Base-by-base conservation (phyloP, 2,797 vertebrate species). In the Malacoctenus gilli region DNA sequence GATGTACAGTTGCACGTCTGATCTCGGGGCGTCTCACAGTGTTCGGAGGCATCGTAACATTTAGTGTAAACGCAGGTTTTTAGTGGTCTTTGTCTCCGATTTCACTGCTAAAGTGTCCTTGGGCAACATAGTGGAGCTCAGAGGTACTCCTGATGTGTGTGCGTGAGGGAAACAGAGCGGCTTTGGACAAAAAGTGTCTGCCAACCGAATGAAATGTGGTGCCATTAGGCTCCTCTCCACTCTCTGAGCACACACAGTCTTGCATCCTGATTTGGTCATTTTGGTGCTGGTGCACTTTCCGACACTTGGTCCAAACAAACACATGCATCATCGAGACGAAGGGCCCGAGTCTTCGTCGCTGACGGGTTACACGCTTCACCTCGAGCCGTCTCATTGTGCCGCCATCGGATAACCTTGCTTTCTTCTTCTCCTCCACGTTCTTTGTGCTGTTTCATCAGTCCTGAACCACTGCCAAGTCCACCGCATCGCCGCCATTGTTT, bases 401-500 rank as follows among this genome's bases (percentile, higher is more conserved):
- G 8, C 31, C 8, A 0, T 38, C 8, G n/a, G 8, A 39, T 74
- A 66, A 66, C 31, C 20, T 61, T 46, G 5, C 9, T 7, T 48
- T 49, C 16, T 40, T 58, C n/a, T 58, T 11, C 21, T 35, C 5
- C n/a, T n/a, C n/a, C n/a, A n/a, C n/a, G n/a, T n/a, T 8, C 11
- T 67, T 37, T 75, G 2, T 75, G 36, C 20, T 58, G 8, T 70
- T 65, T 61, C 47, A 38, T 57, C 70, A 98, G 97, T 98, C 34
- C 79, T 99, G 78, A 95, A 91, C 71, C 92, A 95, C 52, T 97
- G 96, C 52, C 94, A 98, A 81, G 93, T 96, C 2, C 93, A 93
- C 82, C 83, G 74, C 42, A 89, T 97, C 53, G 84, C 94, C 6
- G 87, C 95, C 0, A 82, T 94, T 10, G 80, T 94, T 31, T 97